Conservation (phyloP, 2,888 invertebrate genomes). For the Smittia aterrima region DNA sequence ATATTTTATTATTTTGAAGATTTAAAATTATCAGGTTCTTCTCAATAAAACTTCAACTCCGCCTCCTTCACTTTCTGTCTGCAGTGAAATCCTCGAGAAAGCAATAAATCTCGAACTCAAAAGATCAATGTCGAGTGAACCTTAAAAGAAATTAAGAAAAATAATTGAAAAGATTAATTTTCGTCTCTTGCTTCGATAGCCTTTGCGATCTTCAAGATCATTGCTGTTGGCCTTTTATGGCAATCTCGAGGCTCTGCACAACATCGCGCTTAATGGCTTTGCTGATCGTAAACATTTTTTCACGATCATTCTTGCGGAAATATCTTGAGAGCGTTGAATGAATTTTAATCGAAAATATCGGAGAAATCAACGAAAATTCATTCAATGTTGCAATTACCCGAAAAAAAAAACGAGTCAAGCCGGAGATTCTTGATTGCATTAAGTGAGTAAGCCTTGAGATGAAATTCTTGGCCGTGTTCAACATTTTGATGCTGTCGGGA, state of each 20-base stretch:
- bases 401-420: background rate
- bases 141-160: constrained; percentile 23
- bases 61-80: background rate
- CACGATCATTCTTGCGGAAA: background rate
- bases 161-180: constrained; percentile 33
- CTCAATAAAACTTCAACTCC: background rate
- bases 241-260: background rate
- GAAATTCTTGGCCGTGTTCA: constrained; percentile 7
- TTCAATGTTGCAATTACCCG: constrained; percentile 15
- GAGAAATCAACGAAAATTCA: background rate
- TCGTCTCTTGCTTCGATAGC: background rate
- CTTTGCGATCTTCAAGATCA: constrained; percentile 16
- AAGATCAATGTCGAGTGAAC: constrained; percentile 24
- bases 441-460: background rate
- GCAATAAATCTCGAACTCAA: constrained; percentile 7
- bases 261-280: background rate
- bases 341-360: background rate
- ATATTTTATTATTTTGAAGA: background rate
- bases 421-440: constrained; percentile 2
- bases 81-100: background rate
- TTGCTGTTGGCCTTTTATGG: constrained; percentile 32
- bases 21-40: background rate
- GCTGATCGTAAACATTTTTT: constrained; percentile 15
- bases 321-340: constrained; percentile 8
- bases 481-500: constrained; percentile 3